Conservation (phyloP, 2,797 vertebrate species). For the Okamejei kenojei region DNA sequence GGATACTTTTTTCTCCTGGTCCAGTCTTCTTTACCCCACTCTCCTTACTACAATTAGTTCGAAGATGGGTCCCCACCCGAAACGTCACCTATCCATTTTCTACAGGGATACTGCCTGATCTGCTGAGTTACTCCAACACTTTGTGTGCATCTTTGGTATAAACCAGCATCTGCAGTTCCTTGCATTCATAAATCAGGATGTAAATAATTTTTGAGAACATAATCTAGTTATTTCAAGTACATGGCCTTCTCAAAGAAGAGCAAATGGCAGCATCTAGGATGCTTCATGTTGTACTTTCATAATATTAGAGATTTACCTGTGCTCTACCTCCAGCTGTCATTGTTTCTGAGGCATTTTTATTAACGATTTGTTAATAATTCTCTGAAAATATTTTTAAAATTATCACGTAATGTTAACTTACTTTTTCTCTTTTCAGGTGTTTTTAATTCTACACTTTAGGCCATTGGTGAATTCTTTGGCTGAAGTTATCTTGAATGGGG, state of each 20-base stretch:
- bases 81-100: too few species aligned
- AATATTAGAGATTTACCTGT: not conserved
- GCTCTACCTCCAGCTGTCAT: not conserved
- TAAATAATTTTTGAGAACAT: not conserved
- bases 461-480: slow-evolving; percentile 87
- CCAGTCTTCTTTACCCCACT: too few species aligned
- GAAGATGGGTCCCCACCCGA: too few species aligned
- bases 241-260: not conserved
- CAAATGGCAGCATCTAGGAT: not conserved
- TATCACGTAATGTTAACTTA: slow-evolving; percentile 32
- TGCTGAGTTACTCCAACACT: too few species aligned
- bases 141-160: too few species aligned
- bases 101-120: too few species aligned
- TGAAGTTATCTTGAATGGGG: slow-evolving; percentile 88
- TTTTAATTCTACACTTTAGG: slow-evolving; percentile 90
- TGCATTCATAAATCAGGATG: not conserved
- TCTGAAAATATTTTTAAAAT: not conserved
- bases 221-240: not conserved
- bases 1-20: too few species aligned
- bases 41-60: too few species aligned
- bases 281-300: not conserved
- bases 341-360: not conserved
- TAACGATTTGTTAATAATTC: not conserved
- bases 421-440: slow-evolving; percentile 68
- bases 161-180: too few species aligned